A percentile compares a stretch with the other conserved stretches of the same genome.
Evolutionary conservation across 2,113 vertebrate genomes (phyloP).

Genomic region (Athene cunicularia): DNA sequence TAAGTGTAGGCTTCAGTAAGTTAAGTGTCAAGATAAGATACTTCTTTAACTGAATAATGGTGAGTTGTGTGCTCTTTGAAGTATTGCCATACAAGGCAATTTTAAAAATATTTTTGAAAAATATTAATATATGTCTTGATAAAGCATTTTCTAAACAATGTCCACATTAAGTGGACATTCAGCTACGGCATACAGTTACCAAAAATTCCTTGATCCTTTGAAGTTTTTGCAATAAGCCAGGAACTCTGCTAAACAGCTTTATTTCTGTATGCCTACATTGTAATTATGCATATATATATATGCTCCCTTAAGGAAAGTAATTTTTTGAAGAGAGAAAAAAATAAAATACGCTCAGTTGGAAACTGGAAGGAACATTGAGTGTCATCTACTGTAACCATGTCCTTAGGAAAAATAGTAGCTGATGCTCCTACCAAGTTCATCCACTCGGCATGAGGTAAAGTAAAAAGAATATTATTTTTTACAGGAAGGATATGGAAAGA

Average conservation of each 20-base stretch:
- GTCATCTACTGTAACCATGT: not conserved
- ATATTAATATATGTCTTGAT: not conserved
- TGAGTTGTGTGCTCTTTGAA: not conserved
- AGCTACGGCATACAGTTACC: not conserved
- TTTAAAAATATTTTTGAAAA: not conserved
- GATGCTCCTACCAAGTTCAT: not conserved
- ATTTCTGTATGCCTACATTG: not conserved
- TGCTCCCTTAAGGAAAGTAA: not conserved
- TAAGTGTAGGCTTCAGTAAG: not conserved
- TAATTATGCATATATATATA: not conserved
- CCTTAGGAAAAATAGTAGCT: not conserved
- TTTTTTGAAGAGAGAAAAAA: not conserved
- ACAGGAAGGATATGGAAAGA: not conserved
- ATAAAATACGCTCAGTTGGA: too few species aligned
- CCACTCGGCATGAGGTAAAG: not conserved
- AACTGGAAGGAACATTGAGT: not conserved
- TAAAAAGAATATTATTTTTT: not conserved
- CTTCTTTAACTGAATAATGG: not conserved
- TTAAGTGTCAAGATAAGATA: not conserved
- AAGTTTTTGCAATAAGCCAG: not conserved
- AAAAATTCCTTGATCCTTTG: not conserved
- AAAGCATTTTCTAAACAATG: not conserved
- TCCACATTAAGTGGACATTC: not conserved
- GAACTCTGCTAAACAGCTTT: not conserved
- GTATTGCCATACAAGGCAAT: not conserved